phyloP scores from a whole-genome alignment of 2,113 vertebrate species.

The Oryzias melastigma region DNA sequence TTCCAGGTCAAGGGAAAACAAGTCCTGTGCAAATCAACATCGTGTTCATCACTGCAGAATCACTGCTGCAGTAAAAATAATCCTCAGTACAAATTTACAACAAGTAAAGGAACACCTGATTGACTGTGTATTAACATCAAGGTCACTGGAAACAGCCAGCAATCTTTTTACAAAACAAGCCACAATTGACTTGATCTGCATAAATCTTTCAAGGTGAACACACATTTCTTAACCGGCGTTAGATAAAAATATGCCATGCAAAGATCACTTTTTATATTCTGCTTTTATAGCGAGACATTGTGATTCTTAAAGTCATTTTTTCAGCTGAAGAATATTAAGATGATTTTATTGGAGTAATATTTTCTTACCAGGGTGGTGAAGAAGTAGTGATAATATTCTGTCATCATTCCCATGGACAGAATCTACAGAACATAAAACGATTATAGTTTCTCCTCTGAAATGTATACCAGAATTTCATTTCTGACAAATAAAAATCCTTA shows the following conservation, averaged over 20 bases:
- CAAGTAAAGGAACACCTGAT: constrained; percentile 30
- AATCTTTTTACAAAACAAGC: constrained; percentile 44
- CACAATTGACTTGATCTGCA: constrained; percentile 43
- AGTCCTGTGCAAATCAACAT: constrained; percentile 76
- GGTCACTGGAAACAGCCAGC: constrained; percentile 31
- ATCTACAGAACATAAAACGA: constrained; percentile 77
- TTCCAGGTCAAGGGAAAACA: constrained; percentile 94
- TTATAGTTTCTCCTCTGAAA: background rate
- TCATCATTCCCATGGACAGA: constrained; percentile 99
- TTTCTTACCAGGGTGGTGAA: constrained; percentile 95
- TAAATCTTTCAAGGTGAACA: constrained; percentile 25
- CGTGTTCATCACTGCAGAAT: constrained; percentile 2
- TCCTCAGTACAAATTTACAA: background rate
- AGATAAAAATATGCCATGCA: too few species aligned
- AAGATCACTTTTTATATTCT: background rate
- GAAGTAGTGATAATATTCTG: constrained; percentile 98
- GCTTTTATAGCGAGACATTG: background rate
- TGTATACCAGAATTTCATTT: background rate
- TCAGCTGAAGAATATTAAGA: background rate
- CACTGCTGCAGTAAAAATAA: background rate
- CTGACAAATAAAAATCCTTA: constrained; percentile 11
- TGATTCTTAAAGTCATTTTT: background rate
- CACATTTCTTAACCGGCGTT: background rate
- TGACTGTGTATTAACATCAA: constrained; percentile 28
- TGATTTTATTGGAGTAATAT: background rate